Evolutionary conservation across 2,888 invertebrate genomes (phyloP).

Genomic region (Pterostichus niger): DNA sequence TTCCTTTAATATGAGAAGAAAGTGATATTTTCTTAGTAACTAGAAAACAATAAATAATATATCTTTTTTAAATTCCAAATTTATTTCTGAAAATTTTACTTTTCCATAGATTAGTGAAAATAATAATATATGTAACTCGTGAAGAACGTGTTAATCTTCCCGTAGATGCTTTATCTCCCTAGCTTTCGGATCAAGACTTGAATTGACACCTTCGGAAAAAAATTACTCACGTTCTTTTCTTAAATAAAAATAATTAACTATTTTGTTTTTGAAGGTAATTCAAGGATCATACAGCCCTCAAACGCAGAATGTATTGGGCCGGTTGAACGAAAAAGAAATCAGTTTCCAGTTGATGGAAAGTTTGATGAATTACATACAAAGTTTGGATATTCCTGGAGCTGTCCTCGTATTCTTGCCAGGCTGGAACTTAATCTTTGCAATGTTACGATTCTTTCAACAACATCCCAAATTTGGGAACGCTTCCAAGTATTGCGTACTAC

Average conservation of each 20-base stretch:
- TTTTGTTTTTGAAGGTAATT: slow-evolving; percentile 72
- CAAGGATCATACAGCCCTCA: slow-evolving; percentile 78
- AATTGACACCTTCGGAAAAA: no score
- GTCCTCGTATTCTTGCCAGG: slow-evolving; percentile 96
- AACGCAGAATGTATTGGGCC: slow-evolving; percentile 85
- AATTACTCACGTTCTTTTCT: no score
- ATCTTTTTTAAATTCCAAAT: no score
- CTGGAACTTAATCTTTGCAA: slow-evolving; percentile 97
- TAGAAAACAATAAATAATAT: no score
- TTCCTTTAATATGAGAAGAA: no score
- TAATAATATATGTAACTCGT: no score
- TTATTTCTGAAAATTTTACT: no score
- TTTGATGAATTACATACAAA: slow-evolving; percentile 83
- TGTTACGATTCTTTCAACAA: slow-evolving; percentile 91
- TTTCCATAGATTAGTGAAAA: no score
- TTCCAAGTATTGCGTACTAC: slow-evolving; percentile 87
- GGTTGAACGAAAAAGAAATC: slow-evolving; percentile 93
- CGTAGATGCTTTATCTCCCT: no score
- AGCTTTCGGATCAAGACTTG: no score
- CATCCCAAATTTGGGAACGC: slow-evolving; percentile 81
- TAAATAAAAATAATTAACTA: neutral
- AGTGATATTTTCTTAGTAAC: no score
- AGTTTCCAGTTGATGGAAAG: slow-evolving; percentile 96
- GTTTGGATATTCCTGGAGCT: slow-evolving; percentile 86
- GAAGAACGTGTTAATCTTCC: no score